Base-by-base conservation (phyloP, 92 coral and sea anemone species). In the Ricordea florida region DNA sequence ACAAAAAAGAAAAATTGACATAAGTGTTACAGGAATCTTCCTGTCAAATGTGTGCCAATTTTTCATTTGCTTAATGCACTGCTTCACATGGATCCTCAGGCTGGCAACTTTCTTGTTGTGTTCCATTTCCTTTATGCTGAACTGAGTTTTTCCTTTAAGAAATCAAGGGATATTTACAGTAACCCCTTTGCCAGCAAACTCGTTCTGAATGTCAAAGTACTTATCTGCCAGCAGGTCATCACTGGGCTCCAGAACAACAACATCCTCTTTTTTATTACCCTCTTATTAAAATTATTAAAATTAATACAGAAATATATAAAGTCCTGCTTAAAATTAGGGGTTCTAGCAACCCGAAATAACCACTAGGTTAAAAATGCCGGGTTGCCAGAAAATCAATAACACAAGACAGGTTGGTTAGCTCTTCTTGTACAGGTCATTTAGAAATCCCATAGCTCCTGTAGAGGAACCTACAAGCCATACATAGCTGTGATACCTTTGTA, bases 71-170 rank as follows among this genome's bases (percentile, higher is more conserved):
- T 80, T 63, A 32, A 80, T 80, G 21, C 66, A 58, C 48, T 80
- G 60, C 79, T 80, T 72, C 15, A 70, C 85, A 40, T 80, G 85
- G 17, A 80, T 80, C 48, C 85, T 57, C 13, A 80, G 69, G 70
- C 52, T 80, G 22, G 80, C 85, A 56, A 80, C 47, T 70, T 52
- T 69, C 38, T 80, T 70, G 79, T 79, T 58, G 68, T 70, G 26
- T 35, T 47, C 24, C 10, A 28, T 69, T 64, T 78, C 49, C 60
- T 43, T 66, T 51, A 31, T 57, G 59, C 79, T 68, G 58, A 79
- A 79, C 55, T 79, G 72, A 57, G 56, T 68, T 69, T 68, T 80
- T 44, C 85, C 71, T 80, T 78, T 78, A 10, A 67, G 79, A 80
- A 80, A 80, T 25, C 80, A 57, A 11, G 85, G 80, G 23, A 59